Conservation (phyloP, 2,797 vertebrate species). For the Ammospiza maritima region DNA sequence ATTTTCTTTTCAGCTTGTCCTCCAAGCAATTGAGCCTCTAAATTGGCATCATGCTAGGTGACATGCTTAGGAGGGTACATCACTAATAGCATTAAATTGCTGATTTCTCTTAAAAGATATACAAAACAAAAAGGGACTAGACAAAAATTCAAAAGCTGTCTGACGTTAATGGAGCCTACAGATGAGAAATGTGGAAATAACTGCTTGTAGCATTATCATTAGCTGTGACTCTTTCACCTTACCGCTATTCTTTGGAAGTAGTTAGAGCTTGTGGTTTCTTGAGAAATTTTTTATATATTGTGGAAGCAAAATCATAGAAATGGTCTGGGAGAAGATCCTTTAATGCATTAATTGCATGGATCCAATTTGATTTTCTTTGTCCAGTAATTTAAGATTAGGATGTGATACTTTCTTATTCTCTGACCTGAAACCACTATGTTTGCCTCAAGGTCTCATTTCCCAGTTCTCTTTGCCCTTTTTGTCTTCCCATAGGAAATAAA, state of each 20-base stretch:
- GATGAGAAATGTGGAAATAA: neutral
- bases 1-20: constrained; percentile 32
- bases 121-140: neutral
- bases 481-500: neutral
- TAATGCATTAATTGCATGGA: neutral
- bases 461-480: neutral
- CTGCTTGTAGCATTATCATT: neutral
- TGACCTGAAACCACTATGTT: neutral
- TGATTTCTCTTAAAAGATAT: neutral
- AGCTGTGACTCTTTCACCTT: neutral
- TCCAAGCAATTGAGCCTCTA: neutral
- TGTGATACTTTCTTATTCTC: neutral
- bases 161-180: neutral
- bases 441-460: neutral
- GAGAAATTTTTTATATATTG: neutral
- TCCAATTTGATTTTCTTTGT: neutral
- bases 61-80: neutral
- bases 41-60: constrained; percentile 20
- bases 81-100: constrained; percentile 17
- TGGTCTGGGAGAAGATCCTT: neutral
- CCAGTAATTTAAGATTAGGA: neutral
- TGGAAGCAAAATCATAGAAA: neutral
- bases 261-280: neutral
- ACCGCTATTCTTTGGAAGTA: neutral
- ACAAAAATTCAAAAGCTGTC: neutral